Evolutionary conservation across 1,140 invertebrate genomes (phyloP), one percentile per base, ranked within the genome.

Genomic region (Grapholita molesta): DNA sequence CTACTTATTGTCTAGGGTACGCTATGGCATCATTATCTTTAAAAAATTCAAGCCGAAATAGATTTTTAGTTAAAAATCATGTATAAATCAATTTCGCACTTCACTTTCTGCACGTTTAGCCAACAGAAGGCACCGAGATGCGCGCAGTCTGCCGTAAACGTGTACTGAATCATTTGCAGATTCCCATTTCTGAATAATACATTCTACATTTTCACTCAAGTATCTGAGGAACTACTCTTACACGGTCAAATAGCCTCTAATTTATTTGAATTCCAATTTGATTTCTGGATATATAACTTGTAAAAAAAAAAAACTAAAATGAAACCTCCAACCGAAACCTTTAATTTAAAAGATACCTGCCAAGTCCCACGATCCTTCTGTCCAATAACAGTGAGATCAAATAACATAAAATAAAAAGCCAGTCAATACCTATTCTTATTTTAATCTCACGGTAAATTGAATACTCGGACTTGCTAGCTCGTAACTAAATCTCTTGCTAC

Each of bases 151-250:
- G 55, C 24, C 25, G 55, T 25, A 30, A 61, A 61, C 55, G 55
- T 61, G 55, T 28, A 25, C 12, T 28, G 55, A 61, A 30, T 61
- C 55, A 61, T 61, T 30, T 61, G n/a, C 55, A 55, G 24, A 55
- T 55, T 55, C 52, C 24, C 15, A 55, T 25, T 55, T 55, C 15
- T 48, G 42, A 48, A 48, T 38, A 38, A n/a, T 48, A 48, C 52
- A 55, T 25, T 55, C 6, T 12, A 55, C 52, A 55, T 25, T 55
- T 55, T 24, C 23, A 55, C 6, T 55, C 11, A 3, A 55, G 42
- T 12, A 11, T 12, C 23, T 55, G 23, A 55, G 52, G n/a, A n/a
- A n/a, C 24, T 55, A 25, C 11, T 55, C 57, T 38, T 12, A 24
- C 21, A 55, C 52, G 52, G 52, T 1, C 23, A 55, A 55, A 55